These are phyloP conservation scores for Hartigia nigra DNA, from an alignment of 2,888 invertebrate genomes.

Conservation along the genomic window DNA sequence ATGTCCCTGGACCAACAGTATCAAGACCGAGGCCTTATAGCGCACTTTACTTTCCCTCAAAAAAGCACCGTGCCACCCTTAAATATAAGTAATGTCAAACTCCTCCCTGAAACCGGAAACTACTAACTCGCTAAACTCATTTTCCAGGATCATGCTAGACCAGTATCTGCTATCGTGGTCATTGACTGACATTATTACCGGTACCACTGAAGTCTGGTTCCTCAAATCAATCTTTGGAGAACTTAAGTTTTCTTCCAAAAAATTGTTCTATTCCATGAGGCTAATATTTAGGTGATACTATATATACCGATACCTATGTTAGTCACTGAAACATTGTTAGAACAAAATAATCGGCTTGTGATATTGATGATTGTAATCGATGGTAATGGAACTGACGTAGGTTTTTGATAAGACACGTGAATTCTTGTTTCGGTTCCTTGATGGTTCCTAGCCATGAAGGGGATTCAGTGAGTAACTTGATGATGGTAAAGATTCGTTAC, in stretches of 20 bases:
- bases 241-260: neutral
- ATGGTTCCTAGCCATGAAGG: neutral
- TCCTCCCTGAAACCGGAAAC: neutral
- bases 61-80: neutral
- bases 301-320: neutral
- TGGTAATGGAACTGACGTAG: neutral
- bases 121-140: neutral
- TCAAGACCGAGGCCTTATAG: neutral
- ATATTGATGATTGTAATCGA: neutral
- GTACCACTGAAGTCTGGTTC: neutral
- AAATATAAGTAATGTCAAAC: neutral
- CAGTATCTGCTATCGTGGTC: neutral
- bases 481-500: neutral
- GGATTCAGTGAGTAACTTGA: neutral
- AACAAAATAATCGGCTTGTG: neutral
- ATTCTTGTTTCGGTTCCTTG: neutral
- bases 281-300: neutral
- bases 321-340: neutral
- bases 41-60: neutral
- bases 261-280: neutral
- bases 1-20: neutral
- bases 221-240: neutral
- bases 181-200: neutral
- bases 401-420: neutral
- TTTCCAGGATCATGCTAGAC: neutral